Base-by-base conservation (phyloP, 2,888 invertebrate species). In the Scaptomyza reducta region DNA sequence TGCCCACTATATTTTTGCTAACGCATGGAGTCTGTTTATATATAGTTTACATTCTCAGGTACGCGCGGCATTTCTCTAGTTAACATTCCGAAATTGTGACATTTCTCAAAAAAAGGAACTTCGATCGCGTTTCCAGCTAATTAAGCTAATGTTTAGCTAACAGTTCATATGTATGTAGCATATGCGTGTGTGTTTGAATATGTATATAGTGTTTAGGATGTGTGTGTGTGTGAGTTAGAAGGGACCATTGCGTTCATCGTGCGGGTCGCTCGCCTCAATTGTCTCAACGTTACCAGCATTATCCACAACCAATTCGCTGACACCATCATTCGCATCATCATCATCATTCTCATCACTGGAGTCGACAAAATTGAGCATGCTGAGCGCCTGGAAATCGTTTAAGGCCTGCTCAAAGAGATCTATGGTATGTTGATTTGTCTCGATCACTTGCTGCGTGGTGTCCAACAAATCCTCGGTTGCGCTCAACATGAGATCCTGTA, bases 371-470 rank as follows among this genome's bases (percentile, higher is more conserved):
- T 91, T 91, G 44, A 89, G 88, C 66, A 92, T 74, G 18, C 90
- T 90, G 44, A 92, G 77, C 33, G 90, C 89, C 68, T 92, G 91
- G 65, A 91, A 92, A 79, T 92, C 90, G 67, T 90, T 91, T 54
- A 92, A 74, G 29, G 92, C 91, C 73, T 91, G 91, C 74, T 91
- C 90, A 67, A 91, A 91, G 64, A 92, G 80, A 87, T 92, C 91
- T 64, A 90, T 90, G 35, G 90, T 90, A 38, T 89, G 90, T 55
- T 91, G 90, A 77, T 90, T 89, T 56, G 85, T 88, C 41, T 88
- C 89, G 63, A 90, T 90, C 16, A 90, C 83, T 61, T 84, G 87
- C 41, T 90, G 90, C 31, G 91, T 91, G 13, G 89, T 90, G 56
- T 91, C 90, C 44, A 91, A 71, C 57, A 92, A 64, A 63, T 91